These are phyloP conservation scores for Augochlora pura DNA, from an alignment of 1,140 invertebrate species.

Conservation along the genomic window DNA sequence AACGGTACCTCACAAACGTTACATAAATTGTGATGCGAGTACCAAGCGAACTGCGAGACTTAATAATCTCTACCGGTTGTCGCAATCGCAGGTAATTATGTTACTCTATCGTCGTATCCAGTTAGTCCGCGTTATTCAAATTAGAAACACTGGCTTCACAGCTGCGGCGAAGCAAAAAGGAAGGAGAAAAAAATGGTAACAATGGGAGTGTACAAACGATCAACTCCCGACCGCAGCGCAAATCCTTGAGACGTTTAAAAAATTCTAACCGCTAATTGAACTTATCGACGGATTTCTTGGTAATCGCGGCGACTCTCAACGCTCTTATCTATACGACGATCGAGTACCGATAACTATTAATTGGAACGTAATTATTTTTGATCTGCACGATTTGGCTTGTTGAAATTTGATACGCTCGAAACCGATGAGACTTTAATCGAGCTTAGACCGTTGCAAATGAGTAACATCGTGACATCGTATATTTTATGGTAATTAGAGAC, in stretches of 20 bases:
- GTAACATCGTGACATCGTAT: background rate
- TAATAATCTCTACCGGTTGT: slow-evolving; percentile 49
- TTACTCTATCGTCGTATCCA: slow-evolving; percentile 24
- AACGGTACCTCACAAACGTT: slow-evolving; percentile 47
- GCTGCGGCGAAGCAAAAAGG: background rate
- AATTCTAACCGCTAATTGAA: background rate
- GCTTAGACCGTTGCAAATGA: too few species aligned
- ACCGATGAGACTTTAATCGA: background rate
- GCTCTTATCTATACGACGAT: too few species aligned
- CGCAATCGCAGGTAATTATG: slow-evolving; percentile 45
- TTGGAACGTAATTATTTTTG: background rate
- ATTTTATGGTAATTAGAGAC: slow-evolving; percentile 19
- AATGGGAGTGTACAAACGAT: background rate
- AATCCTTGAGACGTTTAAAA: background rate
- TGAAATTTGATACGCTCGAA: background rate
- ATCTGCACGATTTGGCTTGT: too few species aligned
- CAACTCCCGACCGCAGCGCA: background rate
- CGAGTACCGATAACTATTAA: background rate
- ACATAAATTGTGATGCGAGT: slow-evolving; percentile 46
- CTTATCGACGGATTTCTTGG: background rate
- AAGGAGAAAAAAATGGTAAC: background rate
- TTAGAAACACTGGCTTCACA: background rate
- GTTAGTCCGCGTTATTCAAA: slow-evolving; percentile 20
- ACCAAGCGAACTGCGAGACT: slow-evolving; percentile 13
- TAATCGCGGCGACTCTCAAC: background rate